Percentiles rank a stretch among this genome's conserved stretches.
Conservation (phyloP, 2,797 vertebrate genomes). For the Merluccius polli region DNA sequence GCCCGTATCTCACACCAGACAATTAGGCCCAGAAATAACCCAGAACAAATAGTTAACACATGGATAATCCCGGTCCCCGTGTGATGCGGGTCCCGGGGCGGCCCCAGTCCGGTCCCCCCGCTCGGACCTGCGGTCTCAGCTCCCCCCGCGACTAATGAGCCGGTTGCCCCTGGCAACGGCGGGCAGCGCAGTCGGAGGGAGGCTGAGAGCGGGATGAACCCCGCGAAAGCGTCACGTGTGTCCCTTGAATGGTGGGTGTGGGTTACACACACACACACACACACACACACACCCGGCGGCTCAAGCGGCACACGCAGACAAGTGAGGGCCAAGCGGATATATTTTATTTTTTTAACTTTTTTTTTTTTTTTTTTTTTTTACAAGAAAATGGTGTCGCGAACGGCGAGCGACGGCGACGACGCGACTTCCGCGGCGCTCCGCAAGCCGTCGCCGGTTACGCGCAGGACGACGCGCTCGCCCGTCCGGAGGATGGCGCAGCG, state of each 20-base stretch:
- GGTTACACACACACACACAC: too few species aligned
- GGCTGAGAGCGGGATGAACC: slow-evolving; percentile 63
- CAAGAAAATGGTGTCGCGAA: slow-evolving; percentile 57
- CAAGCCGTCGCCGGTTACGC: neutral
- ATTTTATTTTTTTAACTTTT: too few species aligned
- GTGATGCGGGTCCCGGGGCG: too few species aligned
- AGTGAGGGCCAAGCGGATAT: too few species aligned
- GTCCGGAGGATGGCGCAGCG: slow-evolving; percentile 43
- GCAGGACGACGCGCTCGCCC: neutral
- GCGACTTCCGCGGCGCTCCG: neutral
- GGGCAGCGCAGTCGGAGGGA: slow-evolving; percentile 10
- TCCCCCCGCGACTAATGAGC: neutral
- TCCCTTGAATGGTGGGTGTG: neutral
- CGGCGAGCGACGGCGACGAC: neutral
- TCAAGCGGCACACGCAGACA: neutral
- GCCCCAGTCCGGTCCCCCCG: too few species aligned
- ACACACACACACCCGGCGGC: too few species aligned
- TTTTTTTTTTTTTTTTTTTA: neutral
- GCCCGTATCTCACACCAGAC: too few species aligned
- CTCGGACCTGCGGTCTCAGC: neutral
- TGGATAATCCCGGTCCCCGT: too few species aligned
- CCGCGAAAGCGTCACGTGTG: slow-evolving; percentile 64
- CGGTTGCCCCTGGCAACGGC: slow-evolving; percentile 49
- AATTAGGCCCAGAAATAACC: too few species aligned
- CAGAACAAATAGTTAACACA: too few species aligned